These are phyloP conservation scores for Notodonta ziczac DNA, from an alignment of 2,888 invertebrate species.

Conservation along the genomic window DNA sequence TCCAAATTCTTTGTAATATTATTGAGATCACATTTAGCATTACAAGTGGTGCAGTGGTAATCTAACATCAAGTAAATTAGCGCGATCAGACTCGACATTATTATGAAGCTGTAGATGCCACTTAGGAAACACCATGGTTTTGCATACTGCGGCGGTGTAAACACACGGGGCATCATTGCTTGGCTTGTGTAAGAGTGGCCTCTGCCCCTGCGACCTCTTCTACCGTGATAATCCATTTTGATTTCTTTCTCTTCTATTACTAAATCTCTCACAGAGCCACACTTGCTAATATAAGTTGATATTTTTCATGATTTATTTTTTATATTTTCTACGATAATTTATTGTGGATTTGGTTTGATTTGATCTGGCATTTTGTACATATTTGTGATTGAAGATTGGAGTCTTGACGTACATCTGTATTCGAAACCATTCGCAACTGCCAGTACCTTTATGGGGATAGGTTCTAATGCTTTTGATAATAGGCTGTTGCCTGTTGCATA, in stretches of 20 bases:
- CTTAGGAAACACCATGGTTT: constrained; percentile 45
- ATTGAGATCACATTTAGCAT: constrained; percentile 48
- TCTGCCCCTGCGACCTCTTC: constrained; percentile 55
- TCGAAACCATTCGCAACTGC: not conserved
- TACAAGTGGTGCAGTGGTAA: constrained; percentile 59
- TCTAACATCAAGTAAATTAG: constrained; percentile 65
- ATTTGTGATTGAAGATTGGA: not conserved
- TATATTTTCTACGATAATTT: not conserved
- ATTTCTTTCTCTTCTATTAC: constrained; percentile 8
- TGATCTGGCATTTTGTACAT: not conserved
- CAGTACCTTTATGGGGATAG: not conserved
- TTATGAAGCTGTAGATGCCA: constrained; percentile 52
- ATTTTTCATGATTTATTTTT: not conserved
- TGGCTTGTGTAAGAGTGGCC: constrained; percentile 33
- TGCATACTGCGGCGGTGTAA: constrained; percentile 16
- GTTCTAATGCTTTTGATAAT: too few species aligned
- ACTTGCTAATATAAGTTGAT: not conserved
- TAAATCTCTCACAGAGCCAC: not conserved
- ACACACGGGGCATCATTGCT: constrained; percentile 11
- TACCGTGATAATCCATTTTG: constrained; percentile 57
- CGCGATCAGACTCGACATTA: constrained; percentile 55
- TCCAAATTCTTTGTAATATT: constrained; percentile 59
- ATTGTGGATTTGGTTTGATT: not conserved
- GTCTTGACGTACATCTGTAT: too few species aligned
- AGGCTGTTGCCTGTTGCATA: too few species aligned